Conservation (phyloP, 1,140 invertebrate species). For the Hycleus cichorii region DNA sequence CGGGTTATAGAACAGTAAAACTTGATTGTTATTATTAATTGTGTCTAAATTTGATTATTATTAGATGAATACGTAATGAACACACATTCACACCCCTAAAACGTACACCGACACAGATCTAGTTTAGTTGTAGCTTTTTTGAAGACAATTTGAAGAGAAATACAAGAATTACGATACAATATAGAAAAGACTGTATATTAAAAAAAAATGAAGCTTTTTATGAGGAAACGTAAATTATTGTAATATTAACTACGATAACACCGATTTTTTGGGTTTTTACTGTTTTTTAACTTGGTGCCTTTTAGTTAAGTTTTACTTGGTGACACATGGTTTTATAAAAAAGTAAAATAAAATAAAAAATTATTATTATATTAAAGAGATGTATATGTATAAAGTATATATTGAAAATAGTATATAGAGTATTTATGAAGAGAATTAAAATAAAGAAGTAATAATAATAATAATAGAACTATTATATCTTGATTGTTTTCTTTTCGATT, state of each 20-base stretch:
- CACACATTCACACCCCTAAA: constrained; percentile 20
- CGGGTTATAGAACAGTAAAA: neutral
- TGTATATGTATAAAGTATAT: constrained; percentile 39
- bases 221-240: too few species aligned
- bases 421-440: constrained; percentile 31
- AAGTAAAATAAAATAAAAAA: neutral
- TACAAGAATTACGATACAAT: constrained; percentile 29
- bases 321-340: constrained; percentile 41
- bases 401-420: constrained; percentile 37
- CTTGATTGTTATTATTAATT: neutral
- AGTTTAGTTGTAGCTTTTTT: constrained; percentile 28
- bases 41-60: neutral
- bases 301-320: constrained; percentile 39
- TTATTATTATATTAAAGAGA: constrained; percentile 27
- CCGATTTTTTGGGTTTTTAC: constrained; percentile 25
- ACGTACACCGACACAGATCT: constrained; percentile 15
- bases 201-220: neutral
- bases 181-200: constrained; percentile 39
- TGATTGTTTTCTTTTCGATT: constrained; percentile 24
- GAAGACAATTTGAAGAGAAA: too few species aligned
- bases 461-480: constrained; percentile 29
- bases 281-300: constrained; percentile 32
- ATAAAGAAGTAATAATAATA: too few species aligned
- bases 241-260: constrained; percentile 1
- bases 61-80: neutral